A percentile compares a stretch with the other conserved stretches of the same genome.
phyloP scores from a whole-genome alignment of 2,113 vertebrate genomes.

The Spizaetus ornatus region DNA sequence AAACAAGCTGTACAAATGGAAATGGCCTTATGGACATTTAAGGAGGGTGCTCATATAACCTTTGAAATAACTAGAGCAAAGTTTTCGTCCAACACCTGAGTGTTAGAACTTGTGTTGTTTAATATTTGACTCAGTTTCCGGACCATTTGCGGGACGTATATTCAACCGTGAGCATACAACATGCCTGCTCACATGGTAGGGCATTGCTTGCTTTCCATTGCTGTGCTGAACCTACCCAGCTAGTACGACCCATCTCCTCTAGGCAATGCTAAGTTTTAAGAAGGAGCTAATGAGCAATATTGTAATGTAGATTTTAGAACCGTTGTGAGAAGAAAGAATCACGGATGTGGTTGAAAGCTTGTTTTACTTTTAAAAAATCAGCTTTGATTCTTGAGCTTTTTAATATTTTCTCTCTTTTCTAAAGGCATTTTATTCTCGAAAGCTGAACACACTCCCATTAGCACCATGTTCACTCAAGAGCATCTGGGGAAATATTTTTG shows the following conservation, averaged over 20 bases:
- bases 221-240: background rate
- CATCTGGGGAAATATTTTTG: conserved; percentile 14
- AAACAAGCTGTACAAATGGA: background rate
- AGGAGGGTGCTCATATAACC: background rate
- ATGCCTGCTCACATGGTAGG: background rate
- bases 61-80: background rate
- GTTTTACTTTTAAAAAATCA: background rate
- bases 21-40: background rate
- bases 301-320: background rate
- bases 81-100: background rate
- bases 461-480: background rate
- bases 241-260: background rate
- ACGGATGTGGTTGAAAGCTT: background rate
- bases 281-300: background rate
- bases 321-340: background rate
- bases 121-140: background rate
- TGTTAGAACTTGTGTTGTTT: background rate
- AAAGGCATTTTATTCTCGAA: background rate
- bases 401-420: background rate
- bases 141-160: background rate
- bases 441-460: background rate
- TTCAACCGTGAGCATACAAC: background rate
- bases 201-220: background rate
- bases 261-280: background rate
- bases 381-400: background rate